These are phyloP conservation scores for Xanthorhoe spadicearia DNA, from an alignment of 2,888 invertebrate species.

Conservation along the genomic window DNA sequence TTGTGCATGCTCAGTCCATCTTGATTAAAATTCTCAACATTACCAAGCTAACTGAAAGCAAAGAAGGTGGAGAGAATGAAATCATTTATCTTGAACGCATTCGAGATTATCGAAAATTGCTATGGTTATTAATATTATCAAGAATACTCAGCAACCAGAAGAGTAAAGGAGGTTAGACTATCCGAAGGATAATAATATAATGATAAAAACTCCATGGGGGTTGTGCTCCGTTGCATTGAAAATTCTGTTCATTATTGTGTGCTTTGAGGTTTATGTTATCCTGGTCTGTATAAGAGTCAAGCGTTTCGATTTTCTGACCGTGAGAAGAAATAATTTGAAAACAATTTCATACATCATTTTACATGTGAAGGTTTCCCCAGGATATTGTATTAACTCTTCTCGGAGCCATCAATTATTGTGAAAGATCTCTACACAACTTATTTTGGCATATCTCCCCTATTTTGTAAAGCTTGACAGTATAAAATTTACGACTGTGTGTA, in stretches of 20 bases:
- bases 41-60: constrained; percentile 18
- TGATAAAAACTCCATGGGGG: background rate
- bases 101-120: background rate
- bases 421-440: too few relatives aligned
- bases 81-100: background rate
- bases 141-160: constrained; percentile 9
- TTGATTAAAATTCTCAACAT: constrained; percentile 19
- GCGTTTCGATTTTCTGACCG: background rate
- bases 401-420: background rate
- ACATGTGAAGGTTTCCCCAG: background rate
- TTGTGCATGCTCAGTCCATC: constrained; percentile 24
- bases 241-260: too few relatives aligned
- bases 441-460: too few relatives aligned
- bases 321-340: constrained; percentile 6
- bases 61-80: background rate
- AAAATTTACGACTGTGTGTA: too few relatives aligned
- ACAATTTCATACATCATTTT: background rate
- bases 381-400: background rate
- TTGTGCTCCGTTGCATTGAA: background rate
- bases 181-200: background rate
- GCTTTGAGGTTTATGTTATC: background rate
- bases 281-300: constrained; percentile 12
- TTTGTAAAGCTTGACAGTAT: too few relatives aligned
- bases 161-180: background rate
- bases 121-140: constrained; percentile 7